Conservation (phyloP, 2,888 invertebrate species). For the Hyposoter didymator region DNA sequence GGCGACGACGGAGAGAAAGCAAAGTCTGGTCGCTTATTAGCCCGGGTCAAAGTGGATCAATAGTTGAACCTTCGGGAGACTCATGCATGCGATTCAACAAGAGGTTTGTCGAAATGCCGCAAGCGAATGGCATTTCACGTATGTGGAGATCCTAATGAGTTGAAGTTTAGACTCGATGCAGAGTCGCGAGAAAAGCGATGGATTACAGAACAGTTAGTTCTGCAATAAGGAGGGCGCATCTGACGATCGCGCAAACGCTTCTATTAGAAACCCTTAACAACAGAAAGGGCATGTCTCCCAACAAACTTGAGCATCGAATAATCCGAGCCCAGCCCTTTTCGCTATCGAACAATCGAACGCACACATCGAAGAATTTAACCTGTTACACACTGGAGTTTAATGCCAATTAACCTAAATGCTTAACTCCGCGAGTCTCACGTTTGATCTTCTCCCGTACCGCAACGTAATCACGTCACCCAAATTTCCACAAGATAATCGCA, state of each 20-base stretch:
- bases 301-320: background rate
- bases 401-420: conserved; percentile 56
- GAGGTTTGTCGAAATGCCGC: conserved; percentile 32
- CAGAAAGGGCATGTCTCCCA: background rate
- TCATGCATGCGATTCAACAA: conserved; percentile 39
- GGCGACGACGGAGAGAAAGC: background rate
- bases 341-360: background rate
- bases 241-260: background rate
- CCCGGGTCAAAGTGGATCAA: conserved; percentile 55
- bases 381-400: conserved; percentile 66
- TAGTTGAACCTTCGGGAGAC: conserved; percentile 1
- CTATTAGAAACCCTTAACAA: background rate
- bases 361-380: conserved; percentile 61
- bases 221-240: conserved; percentile 15
- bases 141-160: conserved; percentile 49
- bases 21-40: conserved; percentile 44
- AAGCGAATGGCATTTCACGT: conserved; percentile 35
- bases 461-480: conserved; percentile 1
- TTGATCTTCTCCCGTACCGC: conserved; percentile 49
- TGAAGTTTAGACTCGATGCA: conserved; percentile 23
- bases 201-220: conserved; percentile 36
- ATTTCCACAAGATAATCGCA: conserved; percentile 14
- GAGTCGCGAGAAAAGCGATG: conserved; percentile 42
- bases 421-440: conserved; percentile 75
- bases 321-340: background rate